A percentile compares a stretch with the other conserved stretches of the same genome.
phyloP scores from a whole-genome alignment of 2,113 vertebrate species.

The Grammomys surdaster region DNA sequence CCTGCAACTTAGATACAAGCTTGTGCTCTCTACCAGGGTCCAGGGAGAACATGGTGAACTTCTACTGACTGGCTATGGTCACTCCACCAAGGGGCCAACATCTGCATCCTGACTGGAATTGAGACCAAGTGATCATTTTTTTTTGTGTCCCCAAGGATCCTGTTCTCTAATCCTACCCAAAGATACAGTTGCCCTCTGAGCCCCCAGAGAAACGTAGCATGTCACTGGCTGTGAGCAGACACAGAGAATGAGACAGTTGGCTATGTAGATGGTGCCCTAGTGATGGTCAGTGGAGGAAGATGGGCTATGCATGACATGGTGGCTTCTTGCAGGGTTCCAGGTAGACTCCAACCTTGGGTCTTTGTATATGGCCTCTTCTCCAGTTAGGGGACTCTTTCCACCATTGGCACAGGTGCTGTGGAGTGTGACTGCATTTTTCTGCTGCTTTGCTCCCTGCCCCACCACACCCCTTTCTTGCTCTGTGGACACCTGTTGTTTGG shows the following conservation, averaged over 20 bases:
- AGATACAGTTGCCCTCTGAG: background rate
- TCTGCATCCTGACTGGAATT: background rate
- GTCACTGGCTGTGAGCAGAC: background rate
- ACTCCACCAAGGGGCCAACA: background rate
- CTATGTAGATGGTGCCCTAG: background rate
- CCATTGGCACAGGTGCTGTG: background rate
- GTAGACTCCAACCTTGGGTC: background rate
- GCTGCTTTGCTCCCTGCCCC: background rate
- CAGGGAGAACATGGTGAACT: background rate
- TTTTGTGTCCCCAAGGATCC: background rate
- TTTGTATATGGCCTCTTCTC: accelerated
- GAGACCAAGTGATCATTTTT: background rate
- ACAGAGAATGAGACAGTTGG: background rate
- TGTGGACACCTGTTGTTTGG: background rate
- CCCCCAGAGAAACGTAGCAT: background rate
- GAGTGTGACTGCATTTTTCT: background rate
- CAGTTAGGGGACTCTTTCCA: background rate
- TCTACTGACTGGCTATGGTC: no score
- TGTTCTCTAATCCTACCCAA: no score
- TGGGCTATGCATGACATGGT: background rate
- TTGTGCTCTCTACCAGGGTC: background rate
- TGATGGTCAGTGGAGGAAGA: background rate
- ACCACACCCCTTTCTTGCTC: background rate
- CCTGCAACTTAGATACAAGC: background rate
- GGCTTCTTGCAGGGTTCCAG: background rate